These are phyloP conservation scores for Chrysolina haemoptera DNA, from an alignment of 2,888 invertebrate genomes.

Conservation along the genomic window DNA sequence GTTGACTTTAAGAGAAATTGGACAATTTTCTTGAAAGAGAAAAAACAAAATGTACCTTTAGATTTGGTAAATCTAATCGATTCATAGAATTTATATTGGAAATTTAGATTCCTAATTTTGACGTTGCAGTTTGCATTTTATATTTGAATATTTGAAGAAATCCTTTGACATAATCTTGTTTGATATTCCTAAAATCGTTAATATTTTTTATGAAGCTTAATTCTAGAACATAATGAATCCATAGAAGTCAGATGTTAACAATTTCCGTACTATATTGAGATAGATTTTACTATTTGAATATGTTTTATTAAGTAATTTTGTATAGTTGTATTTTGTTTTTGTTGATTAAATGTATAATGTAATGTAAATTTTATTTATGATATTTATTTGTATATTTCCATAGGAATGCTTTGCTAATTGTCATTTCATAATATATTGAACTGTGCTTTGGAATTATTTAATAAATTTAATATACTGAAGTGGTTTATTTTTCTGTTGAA, in stretches of 20 bases:
- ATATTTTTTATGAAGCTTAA: conserved; percentile 30
- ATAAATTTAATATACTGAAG: conserved; percentile 33
- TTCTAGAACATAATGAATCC: conserved; percentile 32
- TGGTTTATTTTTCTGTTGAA: not conserved
- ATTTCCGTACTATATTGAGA: conserved; percentile 33
- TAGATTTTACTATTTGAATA: conserved; percentile 35
- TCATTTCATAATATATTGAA: conserved; percentile 50
- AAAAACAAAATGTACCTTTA: not conserved
- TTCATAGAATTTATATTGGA: conserved; percentile 11
- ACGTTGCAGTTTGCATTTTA: conserved; percentile 23
- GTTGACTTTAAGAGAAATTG: not conserved
- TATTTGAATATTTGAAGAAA: not conserved
- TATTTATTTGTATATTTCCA: conserved; percentile 58
- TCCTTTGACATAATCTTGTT: conserved; percentile 10
- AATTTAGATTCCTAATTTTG: not conserved
- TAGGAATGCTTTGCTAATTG: conserved; percentile 49
- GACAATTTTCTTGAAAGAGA: not conserved
- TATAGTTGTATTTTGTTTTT: conserved; percentile 44
- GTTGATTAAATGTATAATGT: conserved; percentile 45
- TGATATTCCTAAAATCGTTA: conserved; percentile 24
- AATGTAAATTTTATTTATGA: conserved; percentile 49
- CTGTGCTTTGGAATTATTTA: conserved; percentile 46
- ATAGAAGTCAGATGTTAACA: conserved; percentile 25
- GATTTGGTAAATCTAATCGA: conserved; percentile 3
- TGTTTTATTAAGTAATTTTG: conserved; percentile 29